Base-by-base conservation (phyloP, 1,140 invertebrate genomes). In the Battus philenor region DNA sequence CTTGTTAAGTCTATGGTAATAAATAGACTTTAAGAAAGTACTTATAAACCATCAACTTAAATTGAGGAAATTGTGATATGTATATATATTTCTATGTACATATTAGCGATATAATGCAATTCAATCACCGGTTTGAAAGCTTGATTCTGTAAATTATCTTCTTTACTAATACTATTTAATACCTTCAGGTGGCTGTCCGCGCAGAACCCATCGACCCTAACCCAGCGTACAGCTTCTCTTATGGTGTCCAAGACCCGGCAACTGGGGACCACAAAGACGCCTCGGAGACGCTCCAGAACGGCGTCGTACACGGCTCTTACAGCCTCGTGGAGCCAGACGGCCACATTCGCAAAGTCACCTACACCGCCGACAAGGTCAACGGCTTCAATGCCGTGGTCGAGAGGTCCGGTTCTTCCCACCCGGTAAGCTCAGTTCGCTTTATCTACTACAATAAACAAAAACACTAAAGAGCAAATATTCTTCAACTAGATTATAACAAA, bases 241-340 rank as follows among this genome's bases (percentile, higher is more conserved):
- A 93, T 75, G 90, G 90, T 22, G 90, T 93, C 1, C 87, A 90
- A 6, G 92, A 94, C 67, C 89, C 90, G 0, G 78, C 88, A 50
- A 94, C 90, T 13, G 92, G 93, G 30, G 91, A 92, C 73, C 90
- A 90, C 51, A 92, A 92, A 68, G 88, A 89, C 65, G 88, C 89
- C 8, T 64, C 88, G 49, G 90, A 91, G 63, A 87, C 87, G 9
- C 76, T 90, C 2, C 86, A 89, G 54, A 89, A 90, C 48, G 90
- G 90, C 16, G 87, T 90, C 1, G 89, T 91, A 11, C 88, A 90
- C 50, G 90, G 90, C 45, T 87, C 87, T 31, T 91, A 91, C 75
- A 89, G 88, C 32, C 65, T 91, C 45, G 86, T 90, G 13, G 90
- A 91, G 62, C 89, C 90, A 9, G 90, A 91, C 60, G 90, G 90